Evolutionary conservation across 2,888 invertebrate genomes (phyloP), one percentile per base, ranked within the genome.

Genomic region (Ochropleura leucogaster): DNA sequence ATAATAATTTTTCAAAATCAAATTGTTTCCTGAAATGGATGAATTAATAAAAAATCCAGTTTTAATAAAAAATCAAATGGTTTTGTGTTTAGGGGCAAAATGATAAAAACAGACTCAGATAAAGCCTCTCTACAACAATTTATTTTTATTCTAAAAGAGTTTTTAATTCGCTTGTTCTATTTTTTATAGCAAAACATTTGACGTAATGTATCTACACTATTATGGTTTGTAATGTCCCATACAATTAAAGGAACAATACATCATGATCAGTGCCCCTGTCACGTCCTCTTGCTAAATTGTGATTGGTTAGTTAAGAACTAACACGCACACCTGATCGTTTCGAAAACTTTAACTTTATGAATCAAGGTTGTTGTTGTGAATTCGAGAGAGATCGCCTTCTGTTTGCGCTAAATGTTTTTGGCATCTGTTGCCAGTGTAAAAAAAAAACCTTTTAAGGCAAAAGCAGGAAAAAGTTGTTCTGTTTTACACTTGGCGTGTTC

Each of bases 241-340:
- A 88, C 83, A 86, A 87, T 88, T 83, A 90, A 90, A 87, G 86
- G 88, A 91, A 93, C 92, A 92, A 93, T 93, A 91, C 89, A 64
- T 73, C 59, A 78, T 69, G 68, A 90, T 94, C 82, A 78, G 83
- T 72, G 90, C 77, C 72, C 94, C 42, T 70, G 89, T 92, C 95
- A 94, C 95, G 95, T 95, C 87, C 72, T 82, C 90, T 93, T 93
- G 91, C 93, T 93, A 89, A 92, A 93, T 90, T 91, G 90, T 93
- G 92, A 92, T 93, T 77, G 77, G 91, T 83, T 87, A 84, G 86
- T 88, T 90, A 88, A 88, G 86, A 85, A 88, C 87, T 86, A 85
- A 87, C 85, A 84, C 83, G 84, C 79, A 85, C 81, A 86, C 80
- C 83, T 81, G 81, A 90, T 90, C 85, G 90, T 93, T 92, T 89